Evolutionary conservation across 2,113 vertebrate genomes (phyloP).

Genomic region (Polyodon spathula): DNA sequence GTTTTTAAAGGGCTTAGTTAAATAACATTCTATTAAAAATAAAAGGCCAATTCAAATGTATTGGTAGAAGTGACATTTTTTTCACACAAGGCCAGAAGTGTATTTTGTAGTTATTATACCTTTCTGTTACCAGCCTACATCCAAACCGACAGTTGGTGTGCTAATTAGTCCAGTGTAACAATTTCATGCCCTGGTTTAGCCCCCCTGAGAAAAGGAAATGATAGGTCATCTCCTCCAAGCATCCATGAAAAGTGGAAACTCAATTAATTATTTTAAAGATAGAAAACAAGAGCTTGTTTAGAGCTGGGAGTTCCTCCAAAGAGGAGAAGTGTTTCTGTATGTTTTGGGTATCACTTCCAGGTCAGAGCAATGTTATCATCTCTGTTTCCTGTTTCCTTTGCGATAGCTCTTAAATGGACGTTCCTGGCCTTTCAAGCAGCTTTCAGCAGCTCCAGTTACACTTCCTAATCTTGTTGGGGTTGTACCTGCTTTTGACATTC

Average conservation of each 20-base stretch:
- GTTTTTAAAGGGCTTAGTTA: too few species aligned
- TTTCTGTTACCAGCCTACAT: too few species aligned
- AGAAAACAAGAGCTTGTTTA: constrained; percentile 18
- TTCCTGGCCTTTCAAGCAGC: constrained; percentile 18
- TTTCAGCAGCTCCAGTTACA: constrained; percentile 17
- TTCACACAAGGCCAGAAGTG: too few species aligned
- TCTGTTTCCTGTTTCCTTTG: constrained; percentile 31
- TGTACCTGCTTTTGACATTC: background rate
- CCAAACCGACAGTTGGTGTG: background rate
- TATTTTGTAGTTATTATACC: too few species aligned
- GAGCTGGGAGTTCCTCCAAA: constrained; percentile 19
- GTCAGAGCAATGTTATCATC: constrained; percentile 23
- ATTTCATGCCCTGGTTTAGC: background rate
- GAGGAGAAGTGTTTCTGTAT: constrained; percentile 9
- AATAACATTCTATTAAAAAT: too few species aligned
- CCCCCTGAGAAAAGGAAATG: constrained; percentile 23
- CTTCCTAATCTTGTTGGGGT: constrained; percentile 6
- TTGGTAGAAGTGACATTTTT: too few species aligned
- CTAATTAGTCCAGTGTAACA: background rate
- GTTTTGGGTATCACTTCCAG: constrained; percentile 32
- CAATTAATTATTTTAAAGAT: constrained; percentile 7
- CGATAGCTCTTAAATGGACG: constrained; percentile 17
- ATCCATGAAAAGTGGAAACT: background rate
- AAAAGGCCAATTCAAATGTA: too few species aligned
- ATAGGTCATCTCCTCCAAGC: constrained; percentile 16